Evolutionary conservation across 2,797 vertebrate species (phyloP), one percentile per base, ranked within the genome.

Genomic region (Apogon talboti): DNA sequence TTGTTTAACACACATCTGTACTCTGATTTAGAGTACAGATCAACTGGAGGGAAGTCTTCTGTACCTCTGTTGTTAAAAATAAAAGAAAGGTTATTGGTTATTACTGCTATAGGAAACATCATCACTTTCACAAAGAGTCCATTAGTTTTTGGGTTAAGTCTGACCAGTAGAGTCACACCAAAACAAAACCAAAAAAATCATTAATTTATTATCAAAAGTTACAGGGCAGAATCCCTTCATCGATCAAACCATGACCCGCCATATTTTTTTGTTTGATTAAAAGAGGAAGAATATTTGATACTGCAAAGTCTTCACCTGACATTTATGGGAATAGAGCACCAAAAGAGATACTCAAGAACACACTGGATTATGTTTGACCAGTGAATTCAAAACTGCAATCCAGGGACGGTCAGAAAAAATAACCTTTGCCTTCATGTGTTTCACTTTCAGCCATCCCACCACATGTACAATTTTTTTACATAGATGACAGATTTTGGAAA

Each of bases 11-110:
- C 13, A 57, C 42, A n/a, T 55, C 46, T 6, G 61, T 33, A 54
- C 6, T 40, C 41, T 19, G 18, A n/a, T 71, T 51, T 47, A 30
- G 6, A 6, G 19, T 9, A 47, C 21, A 0, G 3, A 49, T 38
- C 30, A 46, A 4, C 3, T 3, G 37, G 16, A 51, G 1, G 12
- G 4, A 12, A 45, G 74, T 65, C 41, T n/a, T 46, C 40, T 30
- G 45, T 28, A 62, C 30, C 13, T 38, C 45, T n/a, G 49, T 60
- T 28, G 70, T 38, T 35, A 4, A 55, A 64, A 76, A 61, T 42
- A 30, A 78, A 78, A 56, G n/a, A 19, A 59, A 43, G 13, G 58
- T 64, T 18, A 49, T 33, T 33, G 61, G 59, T 53, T 60, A 43
- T 18, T 19, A 1, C 11, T 24, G 7, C 4, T 57, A 46, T 1